Evolutionary conservation across 2,113 vertebrate genomes (phyloP).

Genomic region (Danionella cerebrum): DNA sequence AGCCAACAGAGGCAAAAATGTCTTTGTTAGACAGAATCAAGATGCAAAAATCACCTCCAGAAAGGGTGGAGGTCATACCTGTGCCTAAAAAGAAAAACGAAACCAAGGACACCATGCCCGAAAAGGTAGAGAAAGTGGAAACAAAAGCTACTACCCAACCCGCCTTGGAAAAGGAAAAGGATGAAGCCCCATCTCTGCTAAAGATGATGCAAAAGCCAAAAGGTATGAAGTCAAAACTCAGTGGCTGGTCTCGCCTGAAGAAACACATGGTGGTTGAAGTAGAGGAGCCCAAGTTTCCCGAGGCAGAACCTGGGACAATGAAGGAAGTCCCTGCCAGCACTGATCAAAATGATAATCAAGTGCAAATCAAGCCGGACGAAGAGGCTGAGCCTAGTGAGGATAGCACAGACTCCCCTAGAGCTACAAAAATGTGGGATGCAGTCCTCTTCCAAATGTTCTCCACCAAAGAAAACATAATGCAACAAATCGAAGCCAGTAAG

Average conservation of each 20-base stretch:
- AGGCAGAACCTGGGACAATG: slow-evolving; percentile 37
- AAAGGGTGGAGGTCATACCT: slow-evolving; percentile 17
- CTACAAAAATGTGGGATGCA: slow-evolving; percentile 84
- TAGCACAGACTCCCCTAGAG: slow-evolving; percentile 58
- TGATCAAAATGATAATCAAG: slow-evolving; percentile 14
- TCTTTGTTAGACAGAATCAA: slow-evolving; percentile 29
- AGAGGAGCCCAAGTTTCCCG: slow-evolving; percentile 62
- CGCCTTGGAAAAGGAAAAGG: slow-evolving; percentile 30
- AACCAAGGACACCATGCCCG: slow-evolving; percentile 28
- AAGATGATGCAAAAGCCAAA: slow-evolving; percentile 54
- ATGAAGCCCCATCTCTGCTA: slow-evolving; percentile 4
- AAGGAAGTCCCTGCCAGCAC: slow-evolving; percentile 26
- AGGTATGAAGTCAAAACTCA: slow-evolving; percentile 51
- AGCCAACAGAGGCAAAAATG: slow-evolving; percentile 23
- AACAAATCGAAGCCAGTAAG: slow-evolving; percentile 62
- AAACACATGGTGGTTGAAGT: slow-evolving; percentile 81
- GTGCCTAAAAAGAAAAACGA: slow-evolving; percentile 15
- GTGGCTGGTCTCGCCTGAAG: slow-evolving; percentile 84
- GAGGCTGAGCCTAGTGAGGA: slow-evolving; percentile 18
- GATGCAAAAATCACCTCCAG: slow-evolving; percentile 10
- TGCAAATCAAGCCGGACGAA: slow-evolving; percentile 23
- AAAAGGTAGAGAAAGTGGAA: slow-evolving; percentile 21
- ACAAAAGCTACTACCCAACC: slow-evolving; percentile 8
- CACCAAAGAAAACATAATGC: slow-evolving; percentile 64
- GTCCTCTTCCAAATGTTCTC: slow-evolving; percentile 82